Evolutionary conservation across 1,140 invertebrate species (phyloP), one percentile per base, ranked within the genome.

Genomic region (Ericerus pela): DNA sequence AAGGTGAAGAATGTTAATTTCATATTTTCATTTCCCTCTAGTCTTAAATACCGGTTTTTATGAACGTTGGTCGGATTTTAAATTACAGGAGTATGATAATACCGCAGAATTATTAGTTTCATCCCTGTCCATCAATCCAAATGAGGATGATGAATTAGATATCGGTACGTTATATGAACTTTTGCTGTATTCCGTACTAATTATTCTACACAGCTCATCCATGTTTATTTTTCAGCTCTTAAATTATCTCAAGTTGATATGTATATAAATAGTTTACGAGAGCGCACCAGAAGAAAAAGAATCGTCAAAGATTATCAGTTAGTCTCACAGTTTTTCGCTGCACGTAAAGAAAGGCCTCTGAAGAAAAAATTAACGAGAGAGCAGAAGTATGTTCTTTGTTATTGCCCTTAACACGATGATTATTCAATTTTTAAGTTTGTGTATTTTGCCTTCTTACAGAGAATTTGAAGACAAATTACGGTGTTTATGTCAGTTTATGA

Each of bases 141-240:
- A 78, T 36, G 86, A 92, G 67, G 89, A 94, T 72, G 87, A 89
- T 67, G 88, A 94, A 62, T 73, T 92, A 56, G 90, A 94, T 71
- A 80, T 86, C 63, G 80, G 80, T 63, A 66, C 76, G 37, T 77
- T 76, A 73, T 29, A 20, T 18, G 37, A 20, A n/a, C 57, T n/a
- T 18, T 8, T 30, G 36, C 14, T 16, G n/a, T 8, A 33, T 33
- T 43, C 16, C 22, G n/a, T 20, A 11, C 22, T 27, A 53, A 27
- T 53, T n/a, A 53, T 24, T 16, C 22, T n/a, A n/a, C n/a, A n/a
- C n/a, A n/a, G n/a, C n/a, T n/a, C n/a, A n/a, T 11, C 5, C 20
- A 16, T 29, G 18, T 12, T 53, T 54, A 56, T 62, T 8, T 61
- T 69, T 26, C 63, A 72, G 75, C 72, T 58, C 70, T 85, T 24